Percentiles rank a stretch among this genome's conserved stretches.
These are phyloP conservation scores for Atrichornis clamosus DNA, from an alignment of 2,113 vertebrate genomes.

Conservation along the genomic window DNA sequence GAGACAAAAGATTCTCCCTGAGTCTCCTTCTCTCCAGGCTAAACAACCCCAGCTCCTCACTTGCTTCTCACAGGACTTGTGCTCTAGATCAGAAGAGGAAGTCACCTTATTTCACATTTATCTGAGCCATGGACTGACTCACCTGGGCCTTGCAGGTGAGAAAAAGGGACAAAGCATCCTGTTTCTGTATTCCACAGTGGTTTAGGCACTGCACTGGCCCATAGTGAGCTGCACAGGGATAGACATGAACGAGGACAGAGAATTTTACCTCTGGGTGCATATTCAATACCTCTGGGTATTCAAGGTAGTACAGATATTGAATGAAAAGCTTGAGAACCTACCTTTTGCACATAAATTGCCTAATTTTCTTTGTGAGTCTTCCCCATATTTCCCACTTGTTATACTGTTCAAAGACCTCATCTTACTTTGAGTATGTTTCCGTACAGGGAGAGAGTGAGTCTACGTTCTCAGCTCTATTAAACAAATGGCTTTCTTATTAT, in stretches of 20 bases:
- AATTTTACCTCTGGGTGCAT: fast-evolving
- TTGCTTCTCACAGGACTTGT: background rate
- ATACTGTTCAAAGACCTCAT: background rate
- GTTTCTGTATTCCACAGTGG: background rate
- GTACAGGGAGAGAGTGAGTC: background rate
- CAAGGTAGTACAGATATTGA: background rate
- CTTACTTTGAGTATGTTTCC: background rate
- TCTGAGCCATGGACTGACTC: background rate
- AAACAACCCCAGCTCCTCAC: background rate
- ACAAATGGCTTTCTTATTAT: background rate
- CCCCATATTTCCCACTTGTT: background rate
- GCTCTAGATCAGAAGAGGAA: background rate
- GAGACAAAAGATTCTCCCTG: background rate
- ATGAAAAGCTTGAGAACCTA: background rate
- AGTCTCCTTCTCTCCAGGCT: background rate
- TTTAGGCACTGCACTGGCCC: background rate
- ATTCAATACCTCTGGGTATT: background rate
- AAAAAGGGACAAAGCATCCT: background rate
- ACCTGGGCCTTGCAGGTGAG: background rate
- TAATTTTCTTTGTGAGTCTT: background rate
- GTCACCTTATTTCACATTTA: background rate
- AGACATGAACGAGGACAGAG: background rate
- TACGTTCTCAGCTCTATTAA: background rate
- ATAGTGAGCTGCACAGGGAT: background rate
- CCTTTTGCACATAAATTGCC: background rate